Conservation (phyloP, 2,888 invertebrate genomes). For the Podotricha telesiphe region DNA sequence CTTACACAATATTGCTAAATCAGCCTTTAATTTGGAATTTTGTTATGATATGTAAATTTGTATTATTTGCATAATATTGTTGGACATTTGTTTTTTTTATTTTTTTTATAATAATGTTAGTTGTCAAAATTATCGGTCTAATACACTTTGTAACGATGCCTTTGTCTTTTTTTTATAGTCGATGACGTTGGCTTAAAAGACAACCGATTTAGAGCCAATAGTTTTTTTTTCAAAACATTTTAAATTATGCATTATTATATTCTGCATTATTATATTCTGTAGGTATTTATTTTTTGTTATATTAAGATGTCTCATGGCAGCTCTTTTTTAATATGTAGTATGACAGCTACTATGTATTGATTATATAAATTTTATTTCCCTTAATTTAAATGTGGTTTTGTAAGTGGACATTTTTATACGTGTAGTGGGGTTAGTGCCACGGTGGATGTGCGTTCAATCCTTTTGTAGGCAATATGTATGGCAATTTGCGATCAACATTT, state of each 20-base stretch:
- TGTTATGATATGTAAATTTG: not conserved
- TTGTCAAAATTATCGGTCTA: constrained; percentile 16
- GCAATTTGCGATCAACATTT: too few species aligned
- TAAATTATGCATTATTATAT: not conserved
- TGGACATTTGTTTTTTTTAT: not conserved
- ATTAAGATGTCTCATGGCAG: not conserved
- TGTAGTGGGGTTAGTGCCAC: constrained; percentile 7
- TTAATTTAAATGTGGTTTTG: not conserved
- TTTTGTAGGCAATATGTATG: not conserved
- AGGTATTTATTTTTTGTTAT: not conserved
- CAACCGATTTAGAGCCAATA: not conserved
- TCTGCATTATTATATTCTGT: not conserved
- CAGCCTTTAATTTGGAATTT: not conserved
- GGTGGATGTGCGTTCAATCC: not conserved
- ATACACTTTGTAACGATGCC: not conserved
- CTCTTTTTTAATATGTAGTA: not conserved
- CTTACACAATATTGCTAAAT: not conserved
- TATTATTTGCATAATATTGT: not conserved
- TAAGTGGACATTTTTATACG: not conserved
- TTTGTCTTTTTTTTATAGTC: not conserved
- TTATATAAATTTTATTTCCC: not conserved
- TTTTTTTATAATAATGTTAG: constrained; percentile 1
- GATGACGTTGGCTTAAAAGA: not conserved
- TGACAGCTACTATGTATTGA: not conserved
- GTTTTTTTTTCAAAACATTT: not conserved